Percentiles rank a stretch among this genome's conserved stretches.
These are phyloP conservation scores for Grammomys surdaster DNA, from an alignment of 2,113 vertebrate species.

Conservation along the genomic window DNA sequence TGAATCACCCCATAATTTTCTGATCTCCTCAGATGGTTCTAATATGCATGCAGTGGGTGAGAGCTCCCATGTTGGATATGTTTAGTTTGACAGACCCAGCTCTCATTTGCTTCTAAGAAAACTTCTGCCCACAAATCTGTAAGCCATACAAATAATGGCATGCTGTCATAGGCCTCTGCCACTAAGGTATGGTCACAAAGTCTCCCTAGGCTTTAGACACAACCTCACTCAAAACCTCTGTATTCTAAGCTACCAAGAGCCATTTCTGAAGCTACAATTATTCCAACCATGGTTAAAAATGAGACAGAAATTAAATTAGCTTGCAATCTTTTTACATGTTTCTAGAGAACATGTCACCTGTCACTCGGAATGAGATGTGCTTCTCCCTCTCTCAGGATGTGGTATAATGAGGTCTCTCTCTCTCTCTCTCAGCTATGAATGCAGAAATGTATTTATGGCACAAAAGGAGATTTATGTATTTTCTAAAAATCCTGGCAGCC, in stretches of 20 bases:
- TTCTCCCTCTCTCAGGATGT: conserved; percentile 87
- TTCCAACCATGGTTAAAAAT: conserved; percentile 71
- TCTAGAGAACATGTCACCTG: conserved; percentile 86
- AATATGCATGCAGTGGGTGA: not conserved
- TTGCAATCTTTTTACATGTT: conserved; percentile 76
- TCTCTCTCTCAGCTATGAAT: conserved; percentile 83
- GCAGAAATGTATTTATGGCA: conserved; percentile 88
- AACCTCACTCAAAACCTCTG: not conserved
- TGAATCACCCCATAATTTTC: not conserved
- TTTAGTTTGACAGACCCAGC: not conserved
- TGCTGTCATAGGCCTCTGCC: not conserved
- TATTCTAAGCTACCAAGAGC: not conserved
- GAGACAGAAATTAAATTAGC: conserved; percentile 76
- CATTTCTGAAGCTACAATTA: conserved; percentile 70
- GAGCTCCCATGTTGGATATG: not conserved
- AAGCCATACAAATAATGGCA: not conserved
- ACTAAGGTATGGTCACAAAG: not conserved
- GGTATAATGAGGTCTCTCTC: conserved; percentile 87
- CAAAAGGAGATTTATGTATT: conserved; percentile 88
- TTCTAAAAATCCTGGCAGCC: conserved; percentile 87
- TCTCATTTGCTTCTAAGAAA: conserved; percentile 1
- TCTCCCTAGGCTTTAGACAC: not conserved
- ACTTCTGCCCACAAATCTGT: not conserved
- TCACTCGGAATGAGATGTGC: conserved; percentile 86
- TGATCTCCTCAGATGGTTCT: not conserved